A percentile compares a stretch with the other conserved stretches of the same genome.
phyloP scores from a whole-genome alignment of 2,797 vertebrate species.

The Chiloscyllium punctatum region DNA sequence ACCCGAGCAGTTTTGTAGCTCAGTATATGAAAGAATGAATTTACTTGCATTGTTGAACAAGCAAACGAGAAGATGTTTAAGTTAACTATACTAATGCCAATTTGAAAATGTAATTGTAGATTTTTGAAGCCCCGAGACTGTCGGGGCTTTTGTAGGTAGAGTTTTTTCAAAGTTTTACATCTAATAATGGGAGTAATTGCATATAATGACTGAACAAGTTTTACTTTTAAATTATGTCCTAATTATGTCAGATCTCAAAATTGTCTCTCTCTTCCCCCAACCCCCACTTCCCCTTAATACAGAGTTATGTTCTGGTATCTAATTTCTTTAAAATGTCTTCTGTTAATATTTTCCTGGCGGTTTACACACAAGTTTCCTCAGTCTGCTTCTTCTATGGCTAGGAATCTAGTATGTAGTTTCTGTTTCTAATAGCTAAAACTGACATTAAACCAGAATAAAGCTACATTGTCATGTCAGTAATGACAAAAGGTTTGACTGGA shows the following conservation, averaged over 20 bases:
- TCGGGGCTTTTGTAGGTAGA: constrained; percentile 33
- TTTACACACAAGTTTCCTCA: background rate
- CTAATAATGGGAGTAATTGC: constrained; percentile 35
- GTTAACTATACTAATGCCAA: constrained; percentile 36
- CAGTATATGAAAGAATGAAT: constrained; percentile 45
- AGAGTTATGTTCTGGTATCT: constrained; percentile 1
- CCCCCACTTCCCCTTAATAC: no score
- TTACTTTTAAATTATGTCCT: constrained; percentile 36
- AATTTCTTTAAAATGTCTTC: background rate
- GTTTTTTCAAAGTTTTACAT: constrained; percentile 37
- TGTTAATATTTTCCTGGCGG: background rate
- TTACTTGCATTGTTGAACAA: constrained; percentile 36
- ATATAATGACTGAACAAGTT: constrained; percentile 22
- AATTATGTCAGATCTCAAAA: constrained; percentile 23
- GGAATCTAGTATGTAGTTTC: background rate
- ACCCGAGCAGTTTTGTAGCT: constrained; percentile 61
- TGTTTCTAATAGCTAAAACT: background rate
- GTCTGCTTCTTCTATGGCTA: background rate
- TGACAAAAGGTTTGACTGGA: background rate
- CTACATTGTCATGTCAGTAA: background rate
- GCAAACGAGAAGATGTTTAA: constrained; percentile 34
- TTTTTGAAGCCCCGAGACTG: constrained; percentile 28
- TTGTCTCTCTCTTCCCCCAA: background rate
- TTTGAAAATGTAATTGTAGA: constrained; percentile 37
- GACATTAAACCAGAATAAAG: constrained; percentile 10